Base-by-base conservation (phyloP, 2,888 invertebrate species). In the Julus scandinavius region DNA sequence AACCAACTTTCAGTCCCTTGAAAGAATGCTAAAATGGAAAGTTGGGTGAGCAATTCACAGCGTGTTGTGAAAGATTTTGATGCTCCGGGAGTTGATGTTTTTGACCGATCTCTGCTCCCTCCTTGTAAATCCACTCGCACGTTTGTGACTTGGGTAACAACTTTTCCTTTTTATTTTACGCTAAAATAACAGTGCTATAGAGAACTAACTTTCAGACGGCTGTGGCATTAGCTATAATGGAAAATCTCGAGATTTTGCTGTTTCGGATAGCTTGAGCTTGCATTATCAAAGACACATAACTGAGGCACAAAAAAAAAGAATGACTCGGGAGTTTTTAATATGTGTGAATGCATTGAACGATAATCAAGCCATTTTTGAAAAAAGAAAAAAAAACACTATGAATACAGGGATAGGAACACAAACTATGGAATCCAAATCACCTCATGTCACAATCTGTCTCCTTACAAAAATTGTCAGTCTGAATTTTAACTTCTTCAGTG, bases 31-130 rank as follows among this genome's bases (percentile, higher is more conserved):
- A 72, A 72, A 72, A 72, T 72, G 63, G 63, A 72, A 72, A 72
- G 63, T 72, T 72, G 63, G 63, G 20, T 72, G 63, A 72, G 63
- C 63, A 72, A 72, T 72, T 72, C 63, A 72, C 63, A 72, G 63
- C 63, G 20, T 72, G 63, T 72, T 72, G 63, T 72, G 63, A 72
- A 72, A 72, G 63, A 72, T 72, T 72, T 72, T 17, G 63, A 72
- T 72, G 63, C 63, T 72, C 63, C 63, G 20, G 63, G 63, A 72
- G 63, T 20, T 72, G 63, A 72, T 72, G 63, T 72, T 72, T 72
- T 72, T 72, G 63, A 72, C 63, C 63, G 63, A 72, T 72, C 63
- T 72, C 63, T 72, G 63, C 63, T 72, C 63, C 63, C 63, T 72
- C 63, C 63, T 72, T 72, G 63, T 72, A 72, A 72, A 72, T 72